Percentiles rank a stretch among this genome's conserved stretches.
These are phyloP conservation scores for Argopecten irradians DNA, from an alignment of 1,140 invertebrate genomes.

Conservation along the genomic window DNA sequence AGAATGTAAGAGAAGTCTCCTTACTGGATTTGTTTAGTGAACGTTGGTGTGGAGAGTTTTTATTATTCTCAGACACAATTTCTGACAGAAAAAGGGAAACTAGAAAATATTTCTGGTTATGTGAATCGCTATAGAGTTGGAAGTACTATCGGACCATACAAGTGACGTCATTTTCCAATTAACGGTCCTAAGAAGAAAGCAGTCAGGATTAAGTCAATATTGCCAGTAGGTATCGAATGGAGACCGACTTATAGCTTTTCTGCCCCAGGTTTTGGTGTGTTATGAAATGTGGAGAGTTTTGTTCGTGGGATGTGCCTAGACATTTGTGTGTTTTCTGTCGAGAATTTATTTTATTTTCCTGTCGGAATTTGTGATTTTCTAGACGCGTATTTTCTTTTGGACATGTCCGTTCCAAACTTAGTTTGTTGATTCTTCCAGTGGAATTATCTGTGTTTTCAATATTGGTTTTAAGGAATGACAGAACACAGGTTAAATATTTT, in stretches of 20 bases:
- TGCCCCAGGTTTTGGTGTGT: not conserved
- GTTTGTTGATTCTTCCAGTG: not conserved
- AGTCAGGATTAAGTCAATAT: not conserved
- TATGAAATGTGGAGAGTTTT: not conserved
- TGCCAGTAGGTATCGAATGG: conserved; percentile 5
- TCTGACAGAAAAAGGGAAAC: not conserved
- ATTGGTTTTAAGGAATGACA: not conserved
- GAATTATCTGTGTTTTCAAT: not conserved
- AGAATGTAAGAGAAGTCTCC: not conserved
- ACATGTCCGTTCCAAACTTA: not conserved
- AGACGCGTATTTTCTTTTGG: not conserved
- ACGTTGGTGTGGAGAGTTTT: not conserved
- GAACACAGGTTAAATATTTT: not conserved
- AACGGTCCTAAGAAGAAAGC: conserved; percentile 15
- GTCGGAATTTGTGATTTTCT: not conserved
- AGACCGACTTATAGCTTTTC: not conserved
- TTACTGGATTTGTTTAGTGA: not conserved
- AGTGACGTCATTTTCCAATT: not conserved
- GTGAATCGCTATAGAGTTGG: not conserved
- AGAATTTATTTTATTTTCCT: not conserved
- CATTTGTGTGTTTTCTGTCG: not conserved
- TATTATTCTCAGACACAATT: not conserved
- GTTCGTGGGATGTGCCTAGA: not conserved
- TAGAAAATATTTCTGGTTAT: not conserved
- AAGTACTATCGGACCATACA: not conserved